Conservation (phyloP, 2,888 invertebrate species). For the Choristoneura rosaceana region DNA sequence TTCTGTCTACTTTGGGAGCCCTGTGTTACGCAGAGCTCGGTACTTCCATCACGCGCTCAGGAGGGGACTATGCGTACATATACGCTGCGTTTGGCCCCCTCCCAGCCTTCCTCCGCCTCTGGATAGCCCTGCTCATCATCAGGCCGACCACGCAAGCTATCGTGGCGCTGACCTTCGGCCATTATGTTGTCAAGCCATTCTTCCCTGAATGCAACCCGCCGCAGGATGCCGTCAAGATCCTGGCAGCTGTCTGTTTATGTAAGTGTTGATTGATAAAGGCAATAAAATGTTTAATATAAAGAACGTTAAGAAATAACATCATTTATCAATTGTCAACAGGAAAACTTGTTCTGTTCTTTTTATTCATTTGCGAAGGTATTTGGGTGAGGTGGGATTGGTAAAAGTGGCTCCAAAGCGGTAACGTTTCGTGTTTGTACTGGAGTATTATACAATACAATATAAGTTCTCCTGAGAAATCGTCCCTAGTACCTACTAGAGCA, state of each 20-base stretch:
- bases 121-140: slow-evolving; percentile 93
- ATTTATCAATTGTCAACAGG: background rate
- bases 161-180: slow-evolving; percentile 95
- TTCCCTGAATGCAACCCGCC: slow-evolving; percentile 92
- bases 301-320: background rate
- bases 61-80: slow-evolving; percentile 96
- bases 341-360: background rate
- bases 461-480: too few species aligned
- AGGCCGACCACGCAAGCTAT: slow-evolving; percentile 94
- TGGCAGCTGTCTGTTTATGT: slow-evolving; percentile 94
- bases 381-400: too few species aligned
- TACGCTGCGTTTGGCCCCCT: slow-evolving; percentile 95
- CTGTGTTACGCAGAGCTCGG: slow-evolving; percentile 96
- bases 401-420: too few species aligned
- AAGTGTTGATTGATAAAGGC: slow-evolving; percentile 74
- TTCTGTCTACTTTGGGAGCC: slow-evolving; percentile 94
- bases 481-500: too few species aligned
- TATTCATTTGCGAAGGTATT: too few species aligned
- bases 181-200: slow-evolving; percentile 95
- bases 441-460: too few species aligned
- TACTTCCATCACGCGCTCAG: slow-evolving; percentile 93
- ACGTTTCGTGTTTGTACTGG: too few species aligned
- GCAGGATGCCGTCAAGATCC: slow-evolving; percentile 89
- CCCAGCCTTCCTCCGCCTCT: slow-evolving; percentile 93
- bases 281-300: background rate